Percentiles rank a stretch among this genome's conserved stretches.
Conservation (phyloP, 1,140 invertebrate genomes). For the Hylyphantes graminicola region DNA sequence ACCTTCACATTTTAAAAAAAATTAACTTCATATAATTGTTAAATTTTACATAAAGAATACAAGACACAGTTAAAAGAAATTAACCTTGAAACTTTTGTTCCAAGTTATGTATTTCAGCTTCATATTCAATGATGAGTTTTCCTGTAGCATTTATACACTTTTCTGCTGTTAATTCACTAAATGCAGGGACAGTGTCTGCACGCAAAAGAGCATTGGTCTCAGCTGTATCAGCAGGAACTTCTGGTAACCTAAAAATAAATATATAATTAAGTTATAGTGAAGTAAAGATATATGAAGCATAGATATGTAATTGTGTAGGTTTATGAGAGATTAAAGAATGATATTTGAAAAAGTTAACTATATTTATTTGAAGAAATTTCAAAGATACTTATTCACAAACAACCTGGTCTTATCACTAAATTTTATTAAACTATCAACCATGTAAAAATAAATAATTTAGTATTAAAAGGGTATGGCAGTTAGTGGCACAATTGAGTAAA, state of each 20-base stretch:
- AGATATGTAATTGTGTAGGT: too few species aligned
- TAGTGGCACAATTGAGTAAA: background rate
- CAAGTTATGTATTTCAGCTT: constrained; percentile 78
- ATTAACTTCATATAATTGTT: too few species aligned
- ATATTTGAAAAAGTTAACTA: background rate
- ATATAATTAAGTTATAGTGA: background rate
- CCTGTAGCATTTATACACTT: constrained; percentile 84
- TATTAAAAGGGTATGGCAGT: background rate
- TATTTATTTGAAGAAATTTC: background rate
- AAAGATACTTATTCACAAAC: background rate
- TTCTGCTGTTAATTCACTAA: constrained; percentile 82
- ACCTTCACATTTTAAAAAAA: too few species aligned
- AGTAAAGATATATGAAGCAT: background rate
- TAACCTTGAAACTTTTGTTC: constrained; percentile 72
- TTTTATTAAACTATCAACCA: background rate
- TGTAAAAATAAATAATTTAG: background rate
- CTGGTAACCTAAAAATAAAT: constrained; percentile 78
- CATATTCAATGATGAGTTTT: constrained; percentile 84
- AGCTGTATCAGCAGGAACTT: constrained; percentile 84
- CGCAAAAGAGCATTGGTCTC: constrained; percentile 81
- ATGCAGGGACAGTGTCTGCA: constrained; percentile 77
- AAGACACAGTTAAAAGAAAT: background rate
- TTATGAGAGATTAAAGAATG: background rate
- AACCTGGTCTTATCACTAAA: background rate
- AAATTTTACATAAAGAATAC: too few species aligned